These are phyloP conservation scores for Hemicordylus capensis DNA, from an alignment of 2,113 vertebrate genomes.

Conservation along the genomic window DNA sequence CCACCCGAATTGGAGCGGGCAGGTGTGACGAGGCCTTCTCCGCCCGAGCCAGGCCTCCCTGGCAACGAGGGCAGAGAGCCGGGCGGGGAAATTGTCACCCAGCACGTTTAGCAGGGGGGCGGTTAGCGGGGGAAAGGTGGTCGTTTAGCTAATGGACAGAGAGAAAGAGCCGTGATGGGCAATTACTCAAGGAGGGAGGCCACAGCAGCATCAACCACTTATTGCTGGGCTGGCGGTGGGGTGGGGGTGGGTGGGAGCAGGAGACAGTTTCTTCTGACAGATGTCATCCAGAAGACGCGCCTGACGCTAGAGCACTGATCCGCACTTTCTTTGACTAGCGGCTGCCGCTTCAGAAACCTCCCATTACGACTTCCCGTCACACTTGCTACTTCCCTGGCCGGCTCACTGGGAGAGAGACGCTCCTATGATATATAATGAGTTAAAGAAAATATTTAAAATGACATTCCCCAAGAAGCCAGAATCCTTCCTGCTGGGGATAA, in stretches of 20 bases:
- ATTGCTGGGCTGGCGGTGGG: neutral
- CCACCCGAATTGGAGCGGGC: neutral
- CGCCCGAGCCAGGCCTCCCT: neutral
- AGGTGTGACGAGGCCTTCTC: neutral
- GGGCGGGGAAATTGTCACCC: neutral
- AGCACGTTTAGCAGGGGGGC: neutral
- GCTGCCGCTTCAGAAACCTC: constrained; percentile 10
- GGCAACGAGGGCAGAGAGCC: neutral
- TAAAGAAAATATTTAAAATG: too few relatives aligned
- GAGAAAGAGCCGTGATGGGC: constrained; percentile 7
- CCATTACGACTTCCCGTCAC: neutral
- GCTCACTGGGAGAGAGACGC: too few relatives aligned
- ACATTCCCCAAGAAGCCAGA: too few relatives aligned
- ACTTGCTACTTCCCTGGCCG: neutral
- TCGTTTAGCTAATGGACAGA: constrained; percentile 8
- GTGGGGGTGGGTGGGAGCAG: neutral
- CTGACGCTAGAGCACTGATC: constrained; percentile 49
- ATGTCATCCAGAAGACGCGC: constrained; percentile 66
- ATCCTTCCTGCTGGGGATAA: too few relatives aligned
- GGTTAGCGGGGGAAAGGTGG: neutral
- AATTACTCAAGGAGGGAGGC: constrained; percentile 17
- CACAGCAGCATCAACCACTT: constrained; percentile 3
- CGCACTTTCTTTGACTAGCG: constrained; percentile 36
- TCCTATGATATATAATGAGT: too few relatives aligned
- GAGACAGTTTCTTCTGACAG: constrained; percentile 64